Evolutionary conservation across 2,797 vertebrate species (phyloP).

Genomic region (Peromyscus nudipes): DNA sequence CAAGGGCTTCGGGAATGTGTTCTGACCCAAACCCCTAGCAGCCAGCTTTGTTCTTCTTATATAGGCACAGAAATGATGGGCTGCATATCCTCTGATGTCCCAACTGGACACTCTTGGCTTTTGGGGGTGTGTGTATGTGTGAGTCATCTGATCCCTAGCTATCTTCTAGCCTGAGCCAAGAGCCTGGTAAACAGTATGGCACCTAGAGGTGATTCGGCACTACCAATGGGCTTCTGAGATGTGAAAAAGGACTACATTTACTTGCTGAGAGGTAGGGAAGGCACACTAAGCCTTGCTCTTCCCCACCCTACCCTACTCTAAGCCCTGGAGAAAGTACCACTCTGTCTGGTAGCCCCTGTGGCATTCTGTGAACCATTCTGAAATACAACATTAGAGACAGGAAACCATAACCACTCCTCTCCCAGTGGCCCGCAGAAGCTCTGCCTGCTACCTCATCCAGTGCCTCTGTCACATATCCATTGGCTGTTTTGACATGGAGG

Average conservation of each 20-base stretch:
- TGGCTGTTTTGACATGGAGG: background rate
- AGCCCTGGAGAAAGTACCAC: background rate
- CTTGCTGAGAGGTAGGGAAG: background rate
- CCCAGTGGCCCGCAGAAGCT: conserved; percentile 70
- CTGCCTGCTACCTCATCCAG: background rate
- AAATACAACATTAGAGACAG: conserved; percentile 74
- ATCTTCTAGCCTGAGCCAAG: background rate
- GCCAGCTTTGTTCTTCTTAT: background rate
- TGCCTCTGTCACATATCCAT: rapidly evolving
- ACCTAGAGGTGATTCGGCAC: background rate
- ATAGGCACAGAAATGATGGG: background rate
- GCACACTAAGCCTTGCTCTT: background rate
- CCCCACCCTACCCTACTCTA: background rate
- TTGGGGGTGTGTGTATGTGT: too few species aligned
- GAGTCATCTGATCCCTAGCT: background rate
- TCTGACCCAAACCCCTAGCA: background rate
- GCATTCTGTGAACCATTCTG: conserved; percentile 76
- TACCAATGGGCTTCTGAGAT: background rate
- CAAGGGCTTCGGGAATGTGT: too few species aligned
- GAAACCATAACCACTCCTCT: conserved; percentile 76
- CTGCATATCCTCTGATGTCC: background rate
- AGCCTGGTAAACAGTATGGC: background rate
- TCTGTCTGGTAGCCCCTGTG: conserved; percentile 27
- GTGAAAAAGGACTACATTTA: background rate
- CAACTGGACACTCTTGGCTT: background rate